Evolutionary conservation across 1,140 invertebrate genomes (phyloP), one percentile per base, ranked within the genome.

Genomic region (Brachionus rubens): DNA sequence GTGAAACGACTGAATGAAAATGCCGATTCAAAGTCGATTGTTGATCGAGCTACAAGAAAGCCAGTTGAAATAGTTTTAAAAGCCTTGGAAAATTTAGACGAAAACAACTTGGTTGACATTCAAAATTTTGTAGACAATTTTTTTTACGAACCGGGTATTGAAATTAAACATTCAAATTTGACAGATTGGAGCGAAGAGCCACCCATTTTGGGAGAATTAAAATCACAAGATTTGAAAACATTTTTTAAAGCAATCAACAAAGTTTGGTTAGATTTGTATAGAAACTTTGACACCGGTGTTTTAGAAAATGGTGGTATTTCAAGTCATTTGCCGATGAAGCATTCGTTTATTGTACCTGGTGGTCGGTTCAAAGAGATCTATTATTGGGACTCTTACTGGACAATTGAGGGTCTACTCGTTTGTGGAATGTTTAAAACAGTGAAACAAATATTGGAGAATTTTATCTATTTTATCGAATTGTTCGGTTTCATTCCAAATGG

Each of bases 371-470:
- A 85, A 47, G 89, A 92, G 12, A 81, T 94, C 80, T 96, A 95
- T 82, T 96, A 96, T 82, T 96, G 93, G 93, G 93, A 96, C 80
- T 92, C 92, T 0, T 96, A 93, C 81, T 96, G 93, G 93, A 93
- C 94, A 43, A 86, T 95, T 46, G 89, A 91, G 77, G 93, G 93
- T 0, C 84, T 95, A 0, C 82, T 96, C 0, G 82, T 91, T 2
- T 92, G 90, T 0, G 91, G 92, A 80, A 95, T 95, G 92, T 80
- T 82, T 0, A 78, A 87, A 24, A 94, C 92, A 0, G 92, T 90
- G 0, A 87, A 84, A 52, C 91, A 91, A 3, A 94, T 94, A 90
- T 43, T 78, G 24, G 41, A 59, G n/a, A 82, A 82, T 59, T 79
- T 81, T 46, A 50, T 77, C 7, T 52, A 80, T 46, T 75, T 81